A percentile compares a stretch with the other conserved stretches of the same genome.
phyloP scores from a whole-genome alignment of 2,888 invertebrate genomes.

The Drosophila percnosoma region DNA sequence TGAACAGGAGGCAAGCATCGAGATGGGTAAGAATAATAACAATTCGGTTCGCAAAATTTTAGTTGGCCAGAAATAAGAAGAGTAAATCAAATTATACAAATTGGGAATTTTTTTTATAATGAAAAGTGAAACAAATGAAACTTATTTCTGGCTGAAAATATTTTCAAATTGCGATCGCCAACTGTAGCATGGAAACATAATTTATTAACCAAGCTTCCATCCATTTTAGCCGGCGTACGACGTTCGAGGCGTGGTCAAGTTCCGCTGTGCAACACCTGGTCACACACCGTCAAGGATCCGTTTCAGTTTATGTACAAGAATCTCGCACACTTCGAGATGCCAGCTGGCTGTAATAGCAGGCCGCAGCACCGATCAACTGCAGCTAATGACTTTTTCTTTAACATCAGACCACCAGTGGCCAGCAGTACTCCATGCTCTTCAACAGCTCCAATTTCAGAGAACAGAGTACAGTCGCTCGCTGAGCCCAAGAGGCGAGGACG shows the following conservation, averaged over 20 bases:
- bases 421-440: constrained; percentile 40
- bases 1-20: neutral
- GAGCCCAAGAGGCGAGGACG: neutral
- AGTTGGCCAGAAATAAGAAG: neutral
- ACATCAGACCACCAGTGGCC: constrained; percentile 18
- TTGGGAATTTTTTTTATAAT: neutral
- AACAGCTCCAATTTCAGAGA: neutral
- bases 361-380: constrained; percentile 8
- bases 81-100: neutral
- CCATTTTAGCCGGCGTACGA: constrained; percentile 52
- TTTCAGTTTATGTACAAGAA: constrained; percentile 37
- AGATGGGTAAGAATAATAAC: constrained; percentile 36
- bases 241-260: constrained; percentile 75
- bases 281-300: constrained; percentile 48
- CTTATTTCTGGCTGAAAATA: neutral
- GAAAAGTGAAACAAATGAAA: neutral
- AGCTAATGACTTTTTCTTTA: neutral
- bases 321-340: neutral
- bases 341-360: neutral
- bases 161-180: neutral
- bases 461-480: neutral
- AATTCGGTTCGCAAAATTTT: neutral
- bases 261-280: constrained; percentile 50
- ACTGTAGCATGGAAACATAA: neutral
- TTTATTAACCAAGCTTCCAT: neutral